Percentiles rank a stretch among this genome's conserved stretches.
Evolutionary conservation across 1,140 invertebrate genomes (phyloP).

Genomic region (Choristoneura fumiferana): DNA sequence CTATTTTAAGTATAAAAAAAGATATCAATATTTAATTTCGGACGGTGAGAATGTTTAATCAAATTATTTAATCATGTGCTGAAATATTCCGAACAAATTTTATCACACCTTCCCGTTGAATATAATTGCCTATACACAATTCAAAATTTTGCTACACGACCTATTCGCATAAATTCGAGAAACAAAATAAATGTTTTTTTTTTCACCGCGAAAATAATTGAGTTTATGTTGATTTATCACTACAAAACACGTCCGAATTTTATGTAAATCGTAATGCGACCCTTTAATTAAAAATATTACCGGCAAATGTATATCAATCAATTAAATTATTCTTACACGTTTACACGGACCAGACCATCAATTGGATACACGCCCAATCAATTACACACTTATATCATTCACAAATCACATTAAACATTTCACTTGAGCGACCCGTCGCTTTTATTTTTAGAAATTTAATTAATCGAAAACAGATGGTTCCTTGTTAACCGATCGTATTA

Average conservation of each 20-base stretch:
- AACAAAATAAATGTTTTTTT: no score
- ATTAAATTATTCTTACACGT: conserved; percentile 11
- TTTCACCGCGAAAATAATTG: no score
- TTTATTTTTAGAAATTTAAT: conserved; percentile 52
- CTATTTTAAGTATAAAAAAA: no score
- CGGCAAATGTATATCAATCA: neutral
- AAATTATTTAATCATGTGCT: no score
- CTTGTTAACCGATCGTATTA: conserved; percentile 57
- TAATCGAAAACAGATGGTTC: conserved; percentile 72
- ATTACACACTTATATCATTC: conserved; percentile 13
- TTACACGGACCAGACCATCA: conserved; percentile 4
- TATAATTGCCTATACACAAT: no score
- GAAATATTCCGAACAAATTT: no score
- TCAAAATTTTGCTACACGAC: no score
- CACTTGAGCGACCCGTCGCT: conserved; percentile 30
- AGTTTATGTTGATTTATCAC: no score
- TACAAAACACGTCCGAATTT: neutral
- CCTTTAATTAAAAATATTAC: neutral
- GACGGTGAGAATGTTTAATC: no score
- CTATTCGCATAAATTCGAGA: no score
- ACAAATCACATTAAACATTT: conserved; percentile 32
- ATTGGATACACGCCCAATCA: conserved; percentile 6
- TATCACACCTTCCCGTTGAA: no score
- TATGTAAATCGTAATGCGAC: neutral
- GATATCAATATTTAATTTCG: no score